Evolutionary conservation across 2,113 vertebrate species (phyloP).

Genomic region (Uropsilus gracilis): DNA sequence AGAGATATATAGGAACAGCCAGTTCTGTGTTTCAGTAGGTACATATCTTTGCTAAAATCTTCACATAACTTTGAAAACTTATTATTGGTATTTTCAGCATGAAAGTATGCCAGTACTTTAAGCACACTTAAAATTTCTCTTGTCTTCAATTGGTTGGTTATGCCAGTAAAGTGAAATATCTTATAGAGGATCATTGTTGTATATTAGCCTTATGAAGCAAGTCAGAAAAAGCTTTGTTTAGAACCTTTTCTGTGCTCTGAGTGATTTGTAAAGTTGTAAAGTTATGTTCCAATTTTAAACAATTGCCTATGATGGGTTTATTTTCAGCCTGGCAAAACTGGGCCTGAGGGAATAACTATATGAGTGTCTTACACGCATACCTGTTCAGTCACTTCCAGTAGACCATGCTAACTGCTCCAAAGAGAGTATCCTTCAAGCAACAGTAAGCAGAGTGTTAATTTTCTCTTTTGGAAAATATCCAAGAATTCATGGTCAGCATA

Average conservation of each 20-base stretch:
- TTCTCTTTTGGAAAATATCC: slow-evolving; percentile 15
- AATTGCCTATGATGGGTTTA: background rate
- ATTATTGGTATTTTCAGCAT: slow-evolving; percentile 9
- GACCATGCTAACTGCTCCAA: background rate
- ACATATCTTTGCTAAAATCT: background rate
- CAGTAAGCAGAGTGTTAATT: background rate
- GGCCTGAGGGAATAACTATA: background rate
- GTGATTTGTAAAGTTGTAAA: slow-evolving; percentile 47
- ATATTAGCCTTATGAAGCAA: slow-evolving; percentile 45
- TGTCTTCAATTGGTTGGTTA: background rate
- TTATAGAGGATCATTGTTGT: background rate
- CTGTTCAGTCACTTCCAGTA: background rate
- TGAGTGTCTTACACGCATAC: background rate
- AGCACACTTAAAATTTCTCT: background rate
- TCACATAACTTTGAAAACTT: background rate
- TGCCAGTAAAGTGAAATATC: background rate
- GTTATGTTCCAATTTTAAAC: background rate
- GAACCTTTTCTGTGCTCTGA: background rate
- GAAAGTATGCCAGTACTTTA: background rate
- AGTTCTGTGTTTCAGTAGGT: background rate
- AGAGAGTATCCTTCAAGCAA: background rate
- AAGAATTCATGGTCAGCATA: background rate
- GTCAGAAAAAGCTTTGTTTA: slow-evolving; percentile 2
- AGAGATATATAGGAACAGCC: slow-evolving; percentile 41
- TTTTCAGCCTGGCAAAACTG: slow-evolving; percentile 25